Evolutionary conservation across 64 coral and sea anemone genomes (phyloP), one percentile per base, ranked within the genome.

Genomic region (Catalaphyllia jardinei): DNA sequence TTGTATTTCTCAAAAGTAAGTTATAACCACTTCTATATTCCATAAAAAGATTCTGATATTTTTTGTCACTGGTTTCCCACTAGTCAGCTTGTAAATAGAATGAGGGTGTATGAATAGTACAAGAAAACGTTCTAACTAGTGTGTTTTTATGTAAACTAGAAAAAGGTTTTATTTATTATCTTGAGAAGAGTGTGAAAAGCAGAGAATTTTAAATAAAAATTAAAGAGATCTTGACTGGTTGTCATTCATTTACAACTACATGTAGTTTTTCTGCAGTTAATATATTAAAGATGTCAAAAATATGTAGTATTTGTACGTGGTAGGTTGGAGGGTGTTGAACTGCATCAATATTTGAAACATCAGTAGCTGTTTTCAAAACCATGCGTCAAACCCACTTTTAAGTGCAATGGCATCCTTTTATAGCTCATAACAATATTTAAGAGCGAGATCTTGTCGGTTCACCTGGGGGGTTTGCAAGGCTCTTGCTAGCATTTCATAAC

Each of bases 91-190:
- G 81, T 85, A 85, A 85, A 85, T 71, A 83, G 16, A 35, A 30
- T 29, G 13, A 33, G 31, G 24, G 77, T 60, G 20, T 42, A 74
- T 77, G 20, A 18, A 83, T 67, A 67, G 33, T 9, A 33, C 28
- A 33, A 8, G 18, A 67, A 13, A 19, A 83, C 49, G 60, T 83
- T 24, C 49, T 59, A 75, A 19, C 20, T 16, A 29, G 50, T 51
- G 35, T 85, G 59, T 10, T 42, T 83, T 63, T 83, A 62, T 63
- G 16, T 62, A 60, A 83, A 63, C 60, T 50, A 11, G 5, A 71
- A 71, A 85, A 35, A 28, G 3, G 50, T 85, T 85, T 85, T 85
- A 85, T 85, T 85, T 85, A 85, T 79, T 79, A 79, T 71, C 81
- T 69, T 85, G 50, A 39, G 38, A 71, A 71, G 35, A 85, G 81